Evolutionary conservation across 2,113 vertebrate genomes (phyloP), one percentile per base, ranked within the genome.

Genomic region (Anarrhichthys ocellatus): DNA sequence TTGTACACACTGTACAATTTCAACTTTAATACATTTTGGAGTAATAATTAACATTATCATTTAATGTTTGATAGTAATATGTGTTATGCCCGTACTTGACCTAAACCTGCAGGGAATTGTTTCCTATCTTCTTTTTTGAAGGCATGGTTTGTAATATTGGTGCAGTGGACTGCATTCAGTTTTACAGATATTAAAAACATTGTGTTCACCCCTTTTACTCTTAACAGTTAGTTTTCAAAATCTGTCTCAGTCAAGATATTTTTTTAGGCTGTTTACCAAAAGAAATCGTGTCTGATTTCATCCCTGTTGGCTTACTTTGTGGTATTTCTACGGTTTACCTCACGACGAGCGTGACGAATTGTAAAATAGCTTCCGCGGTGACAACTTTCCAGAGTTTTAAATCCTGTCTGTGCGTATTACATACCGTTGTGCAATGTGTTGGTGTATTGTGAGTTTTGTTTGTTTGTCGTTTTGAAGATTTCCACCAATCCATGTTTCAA

Each of bases 381-480:
- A 71, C 22, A 54, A 54, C 58, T 64, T 80, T 56, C 59, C 36
- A 34, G 67, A 63, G 29, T 50, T 70, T 34, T 34, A 64, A 70
- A 62, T 56, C 58, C 24, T 66, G 27, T 73, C 48, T 56, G 34
- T 24, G 48, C 14, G 59, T 24, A 18, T 80, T 56, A 44, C 61
- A 44, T 52, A 64, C 46, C 6, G 17, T 27, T 27, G 17, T 63
- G 36, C 36, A 38, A 32, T 38, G 50, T 67, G 66, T 40, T 22
- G 27, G 15, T 3, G 5, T 17, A 20, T 29, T 34, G 72, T 72
- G 64, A 24, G 2, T 79, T 56, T 69, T 75, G 73, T 89, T 87
- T 84, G 69, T 90, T 88, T 81, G 78, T 22, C 5, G 34, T 84
- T 92, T 78, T 83, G 74, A 76, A 78, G 75, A 86, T 89, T 87